A percentile compares a stretch with the other conserved stretches of the same genome.
These are phyloP conservation scores for Leptinotarsa lineolata DNA, from an alignment of 1,140 invertebrate genomes.

Conservation along the genomic window DNA sequence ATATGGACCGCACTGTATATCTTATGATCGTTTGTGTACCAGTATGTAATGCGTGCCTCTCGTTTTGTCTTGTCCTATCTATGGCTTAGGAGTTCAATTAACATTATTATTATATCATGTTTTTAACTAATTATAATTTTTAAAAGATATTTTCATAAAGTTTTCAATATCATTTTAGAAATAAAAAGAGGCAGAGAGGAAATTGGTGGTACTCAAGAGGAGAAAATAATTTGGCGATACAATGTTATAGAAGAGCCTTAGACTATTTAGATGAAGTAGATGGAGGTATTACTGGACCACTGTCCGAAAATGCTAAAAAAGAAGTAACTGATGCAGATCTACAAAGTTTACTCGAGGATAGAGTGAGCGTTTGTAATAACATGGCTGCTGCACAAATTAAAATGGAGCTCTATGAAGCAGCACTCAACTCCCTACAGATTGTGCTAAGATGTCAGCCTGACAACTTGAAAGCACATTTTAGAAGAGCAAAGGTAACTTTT, in stretches of 20 bases:
- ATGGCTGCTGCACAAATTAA: conserved; percentile 88
- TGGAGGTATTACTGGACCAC: conserved; percentile 58
- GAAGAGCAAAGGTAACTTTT: conserved; percentile 73
- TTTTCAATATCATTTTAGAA: conserved; percentile 59
- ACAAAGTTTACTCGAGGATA: conserved; percentile 71
- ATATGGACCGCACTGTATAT: no score
- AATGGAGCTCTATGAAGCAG: conserved; percentile 79
- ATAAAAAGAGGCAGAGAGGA: conserved; percentile 79
- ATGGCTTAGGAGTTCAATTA: no score
- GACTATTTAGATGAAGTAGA: conserved; percentile 77
- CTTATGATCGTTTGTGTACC: no score
- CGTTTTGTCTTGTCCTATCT: no score
- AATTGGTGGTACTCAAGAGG: conserved; percentile 86
- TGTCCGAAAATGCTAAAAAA: conserved; percentile 36
- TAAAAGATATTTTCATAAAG: no score
- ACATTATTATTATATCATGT: no score
- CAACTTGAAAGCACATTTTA: conserved; percentile 88
- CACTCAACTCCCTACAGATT: conserved; percentile 77
- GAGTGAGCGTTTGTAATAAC: conserved; percentile 86
- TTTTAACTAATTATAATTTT: no score
- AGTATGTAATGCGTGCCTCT: no score
- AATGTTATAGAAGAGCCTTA: conserved; percentile 81
- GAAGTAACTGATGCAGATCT: conserved; percentile 63
- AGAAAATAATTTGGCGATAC: conserved; percentile 77
- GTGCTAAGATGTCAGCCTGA: conserved; percentile 81